Evolutionary conservation across 2,888 invertebrate genomes (phyloP).

Genomic region (Synanthedon andrenaeformis): DNA sequence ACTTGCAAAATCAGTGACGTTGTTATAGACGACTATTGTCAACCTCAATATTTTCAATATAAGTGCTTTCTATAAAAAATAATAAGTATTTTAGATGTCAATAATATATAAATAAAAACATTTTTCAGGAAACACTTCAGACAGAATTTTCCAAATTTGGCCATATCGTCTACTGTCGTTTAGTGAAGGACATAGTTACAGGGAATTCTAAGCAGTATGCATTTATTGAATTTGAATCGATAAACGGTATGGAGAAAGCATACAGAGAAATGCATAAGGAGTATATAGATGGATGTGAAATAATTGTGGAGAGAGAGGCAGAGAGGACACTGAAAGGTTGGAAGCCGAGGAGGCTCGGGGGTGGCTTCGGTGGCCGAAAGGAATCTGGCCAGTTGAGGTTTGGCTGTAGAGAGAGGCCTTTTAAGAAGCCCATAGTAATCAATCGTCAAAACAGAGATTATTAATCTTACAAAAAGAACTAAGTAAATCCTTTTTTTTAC

Average conservation of each 20-base stretch:
- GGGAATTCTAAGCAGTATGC: constrained; percentile 86
- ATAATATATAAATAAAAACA: too few species aligned
- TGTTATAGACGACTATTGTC: neutral
- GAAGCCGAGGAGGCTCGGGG: constrained; percentile 87
- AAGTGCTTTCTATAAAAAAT: too few species aligned
- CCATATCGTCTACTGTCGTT: constrained; percentile 69
- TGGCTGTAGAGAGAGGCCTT: constrained; percentile 84
- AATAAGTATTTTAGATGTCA: too few species aligned
- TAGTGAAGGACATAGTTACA: constrained; percentile 85
- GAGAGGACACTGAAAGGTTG: constrained; percentile 80
- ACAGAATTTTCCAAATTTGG: constrained; percentile 75
- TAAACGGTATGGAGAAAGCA: constrained; percentile 72
- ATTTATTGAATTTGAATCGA: constrained; percentile 83
- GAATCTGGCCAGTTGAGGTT: constrained; percentile 90
- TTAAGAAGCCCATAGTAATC: constrained; percentile 72
- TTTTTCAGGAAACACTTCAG: constrained; percentile 62
- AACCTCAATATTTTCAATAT: too few species aligned
- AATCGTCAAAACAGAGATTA: constrained; percentile 10
- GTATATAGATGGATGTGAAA: constrained; percentile 74
- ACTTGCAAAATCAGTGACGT: too few species aligned
- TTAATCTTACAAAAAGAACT: neutral
- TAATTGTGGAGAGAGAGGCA: constrained; percentile 81
- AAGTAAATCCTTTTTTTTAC: neutral
- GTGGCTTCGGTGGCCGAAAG: constrained; percentile 88
- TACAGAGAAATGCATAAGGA: constrained; percentile 70